Percentiles rank a stretch among this genome's conserved stretches.
Conservation (phyloP, 1,140 invertebrate genomes). For the Helicoverpa zea region DNA sequence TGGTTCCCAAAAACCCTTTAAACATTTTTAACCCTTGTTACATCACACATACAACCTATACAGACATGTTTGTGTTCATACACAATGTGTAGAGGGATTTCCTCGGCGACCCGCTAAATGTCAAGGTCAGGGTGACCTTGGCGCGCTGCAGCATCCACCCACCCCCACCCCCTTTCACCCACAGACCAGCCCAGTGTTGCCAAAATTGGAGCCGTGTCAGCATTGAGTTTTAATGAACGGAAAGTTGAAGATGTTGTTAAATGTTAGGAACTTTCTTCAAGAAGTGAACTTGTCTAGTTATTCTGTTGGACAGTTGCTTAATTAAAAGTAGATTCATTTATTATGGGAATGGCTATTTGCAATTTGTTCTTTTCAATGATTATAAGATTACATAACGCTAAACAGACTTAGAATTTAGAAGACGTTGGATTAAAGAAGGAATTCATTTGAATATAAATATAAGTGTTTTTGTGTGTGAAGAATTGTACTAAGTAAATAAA, state of each 20-base stretch:
- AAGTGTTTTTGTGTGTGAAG: no score
- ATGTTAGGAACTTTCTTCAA: neutral
- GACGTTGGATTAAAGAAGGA: no score
- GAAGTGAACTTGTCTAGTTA: neutral
- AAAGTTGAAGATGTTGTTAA: neutral
- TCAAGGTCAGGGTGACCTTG: constrained; percentile 57
- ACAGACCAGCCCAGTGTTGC: constrained; percentile 1
- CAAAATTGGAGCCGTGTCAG: constrained; percentile 31
- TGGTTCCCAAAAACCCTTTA: neutral
- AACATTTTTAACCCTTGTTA: neutral
- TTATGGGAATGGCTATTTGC: no score
- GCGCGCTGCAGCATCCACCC: constrained; percentile 56
- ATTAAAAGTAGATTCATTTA: no score
- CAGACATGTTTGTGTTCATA: neutral
- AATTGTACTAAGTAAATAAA: no score
- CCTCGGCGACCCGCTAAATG: constrained; percentile 39
- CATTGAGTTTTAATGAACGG: neutral
- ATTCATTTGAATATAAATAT: no score
- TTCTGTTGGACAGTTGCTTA: no score
- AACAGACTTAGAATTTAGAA: no score
- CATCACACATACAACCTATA: neutral
- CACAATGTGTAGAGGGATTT: constrained; percentile 18
- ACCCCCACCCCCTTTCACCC: neutral
- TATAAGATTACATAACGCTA: no score
- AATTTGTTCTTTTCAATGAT: no score